Evolutionary conservation across 2,797 vertebrate genomes (phyloP).

Genomic region (Gorsachius magnificus): DNA sequence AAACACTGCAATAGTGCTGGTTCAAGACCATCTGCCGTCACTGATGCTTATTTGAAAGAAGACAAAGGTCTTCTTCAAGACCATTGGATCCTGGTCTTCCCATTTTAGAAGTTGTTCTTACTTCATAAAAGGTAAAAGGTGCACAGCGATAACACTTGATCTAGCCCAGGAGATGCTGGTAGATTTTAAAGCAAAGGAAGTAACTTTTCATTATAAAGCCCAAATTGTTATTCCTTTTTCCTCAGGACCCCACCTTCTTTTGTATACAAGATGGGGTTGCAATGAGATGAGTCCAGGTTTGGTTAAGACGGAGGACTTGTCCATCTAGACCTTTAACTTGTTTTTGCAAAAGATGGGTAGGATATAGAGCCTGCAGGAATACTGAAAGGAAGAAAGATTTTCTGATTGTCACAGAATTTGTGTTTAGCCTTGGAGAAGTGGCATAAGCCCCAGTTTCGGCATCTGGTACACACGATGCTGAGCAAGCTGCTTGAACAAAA

Average conservation of each 20-base stretch:
- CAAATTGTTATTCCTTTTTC: background rate
- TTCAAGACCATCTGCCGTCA: background rate
- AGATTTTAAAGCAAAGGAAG: background rate
- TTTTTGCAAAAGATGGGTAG: background rate
- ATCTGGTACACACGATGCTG: background rate
- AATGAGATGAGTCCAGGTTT: background rate
- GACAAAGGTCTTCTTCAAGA: background rate
- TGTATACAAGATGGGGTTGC: background rate
- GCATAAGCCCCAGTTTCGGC: background rate
- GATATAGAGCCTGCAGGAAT: background rate
- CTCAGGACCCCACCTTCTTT: background rate
- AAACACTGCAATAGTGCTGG: background rate
- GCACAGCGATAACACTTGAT: background rate
- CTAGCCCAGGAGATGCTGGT: background rate
- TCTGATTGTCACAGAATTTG: background rate
- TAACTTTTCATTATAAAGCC: background rate
- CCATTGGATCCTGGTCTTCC: background rate
- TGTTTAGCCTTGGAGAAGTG: background rate
- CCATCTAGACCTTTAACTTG: background rate
- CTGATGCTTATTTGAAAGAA: background rate
- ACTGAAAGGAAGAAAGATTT: background rate
- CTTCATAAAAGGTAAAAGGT: background rate
- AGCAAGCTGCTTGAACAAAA: background rate
- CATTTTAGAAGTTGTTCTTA: background rate
- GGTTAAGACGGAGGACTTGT: background rate